Base-by-base conservation (phyloP, 2,113 vertebrate genomes). In the Cottus gobio region DNA sequence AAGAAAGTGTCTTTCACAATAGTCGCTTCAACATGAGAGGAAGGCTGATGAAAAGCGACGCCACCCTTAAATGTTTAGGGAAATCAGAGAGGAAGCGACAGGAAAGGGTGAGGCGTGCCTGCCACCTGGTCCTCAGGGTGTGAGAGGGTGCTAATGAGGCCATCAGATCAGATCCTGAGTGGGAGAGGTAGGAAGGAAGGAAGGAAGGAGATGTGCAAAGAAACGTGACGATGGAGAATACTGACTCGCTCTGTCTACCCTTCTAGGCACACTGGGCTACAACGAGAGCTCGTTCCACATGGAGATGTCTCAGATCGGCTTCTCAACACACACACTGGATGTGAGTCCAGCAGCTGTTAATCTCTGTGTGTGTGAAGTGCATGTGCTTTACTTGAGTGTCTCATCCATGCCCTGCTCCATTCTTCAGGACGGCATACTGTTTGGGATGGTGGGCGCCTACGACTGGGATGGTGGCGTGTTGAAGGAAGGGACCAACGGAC, bases 241-340 rank as follows among this genome's bases (percentile, higher is more conserved):
- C 67, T 88, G 79, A 90, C 75, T 28, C 68, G 48, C 44, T 58
- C 30, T 71, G 30, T 69, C 16, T 30, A 5, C 81, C n/a, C 2
- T 46, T 28, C 61, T 86, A 99, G 98, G 97, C 13, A 97, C 97
- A 2, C 94, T 93, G 2, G 96, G 95, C 42, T 92, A 95, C 91
- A 99, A 99, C 4, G 93, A 97, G 94, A 99, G 97, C 86, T 96
- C 98, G 2, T 99, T 99, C 42, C 95, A 97, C 77, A 93, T 97
- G 95, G 98, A 99, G 93, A 99, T 99, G 98, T 97, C 98, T 44
- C 97, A 99, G 95, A 95, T 98, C 0, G 98, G 98, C 58, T 98
- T 99, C 86, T 98, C 98, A 57, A 88, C 95, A 5, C 97, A 99
- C 79, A 91, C 46, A 18, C 89, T 99, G 50, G 95, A 98, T 93